A percentile compares a stretch with the other conserved stretches of the same genome.
phyloP scores from a whole-genome alignment of 2,113 vertebrate genomes.

The Dolichotis patagonum region DNA sequence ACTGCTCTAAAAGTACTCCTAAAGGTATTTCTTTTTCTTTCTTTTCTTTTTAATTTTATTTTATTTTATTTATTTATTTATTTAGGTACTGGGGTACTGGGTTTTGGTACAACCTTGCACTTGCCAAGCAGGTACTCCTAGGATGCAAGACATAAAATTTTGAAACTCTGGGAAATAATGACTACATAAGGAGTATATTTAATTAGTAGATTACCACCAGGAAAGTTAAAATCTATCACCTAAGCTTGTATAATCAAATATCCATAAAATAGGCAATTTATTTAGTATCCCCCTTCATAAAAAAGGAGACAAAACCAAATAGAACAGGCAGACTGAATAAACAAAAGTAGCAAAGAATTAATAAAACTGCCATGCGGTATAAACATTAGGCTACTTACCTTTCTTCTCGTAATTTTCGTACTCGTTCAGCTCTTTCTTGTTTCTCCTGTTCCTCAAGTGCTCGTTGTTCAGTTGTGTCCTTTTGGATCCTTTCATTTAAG shows the following conservation, averaged over 20 bases:
- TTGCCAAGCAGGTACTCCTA: neutral
- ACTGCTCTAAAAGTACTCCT: neutral
- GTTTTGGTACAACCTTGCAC: too few relatives aligned
- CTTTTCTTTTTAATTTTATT: too few relatives aligned
- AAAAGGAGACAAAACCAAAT: neutral
- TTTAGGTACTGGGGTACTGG: too few relatives aligned
- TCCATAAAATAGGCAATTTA: neutral
- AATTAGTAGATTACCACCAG: neutral
- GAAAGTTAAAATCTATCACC: neutral
- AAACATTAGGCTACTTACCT: slow-evolving; percentile 86
- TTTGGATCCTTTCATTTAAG: slow-evolving; percentile 94
- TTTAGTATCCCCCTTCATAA: neutral
- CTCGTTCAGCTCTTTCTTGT: slow-evolving; percentile 93
- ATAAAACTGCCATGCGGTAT: neutral
- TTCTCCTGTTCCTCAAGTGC: slow-evolving; percentile 94
- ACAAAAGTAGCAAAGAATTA: slow-evolving; percentile 7
- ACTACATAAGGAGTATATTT: neutral
- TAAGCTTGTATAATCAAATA: neutral
- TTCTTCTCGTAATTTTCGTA: slow-evolving; percentile 92
- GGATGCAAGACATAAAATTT: neutral
- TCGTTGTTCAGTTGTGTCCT: slow-evolving; percentile 93
- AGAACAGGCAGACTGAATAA: neutral
- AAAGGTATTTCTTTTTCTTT: neutral
- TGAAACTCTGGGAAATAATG: neutral
- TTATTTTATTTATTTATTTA: too few relatives aligned